A percentile compares a stretch with the other conserved stretches of the same genome.
phyloP scores from a whole-genome alignment of 2,888 invertebrate species.

The Apodemia hepburni region DNA sequence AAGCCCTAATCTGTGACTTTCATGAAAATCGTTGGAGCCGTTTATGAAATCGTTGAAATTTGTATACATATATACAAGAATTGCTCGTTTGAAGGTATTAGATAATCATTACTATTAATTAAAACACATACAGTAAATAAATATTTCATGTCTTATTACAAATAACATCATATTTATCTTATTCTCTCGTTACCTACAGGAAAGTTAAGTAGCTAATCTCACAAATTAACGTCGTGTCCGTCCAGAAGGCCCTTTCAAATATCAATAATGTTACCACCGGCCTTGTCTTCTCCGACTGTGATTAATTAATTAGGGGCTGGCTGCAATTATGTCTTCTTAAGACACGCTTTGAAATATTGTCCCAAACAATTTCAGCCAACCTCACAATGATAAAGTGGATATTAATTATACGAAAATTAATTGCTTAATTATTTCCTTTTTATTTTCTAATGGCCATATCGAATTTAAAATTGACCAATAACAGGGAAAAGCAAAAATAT shows the following conservation, averaged over 20 bases:
- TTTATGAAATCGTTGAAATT: too few relatives aligned
- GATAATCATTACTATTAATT: neutral
- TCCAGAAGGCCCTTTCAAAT: constrained; percentile 65
- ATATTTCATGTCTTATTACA: neutral
- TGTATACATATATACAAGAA: too few relatives aligned
- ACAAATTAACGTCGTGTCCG: constrained; percentile 57
- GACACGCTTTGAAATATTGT: constrained; percentile 39
- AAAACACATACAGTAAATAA: neutral
- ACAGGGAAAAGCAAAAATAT: too few relatives aligned
- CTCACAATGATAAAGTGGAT: constrained; percentile 18
- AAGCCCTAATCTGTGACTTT: too few relatives aligned
- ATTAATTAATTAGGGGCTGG: constrained; percentile 75
- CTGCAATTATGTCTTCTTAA: constrained; percentile 66
- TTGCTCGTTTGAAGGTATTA: too few relatives aligned
- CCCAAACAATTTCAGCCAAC: constrained; percentile 33
- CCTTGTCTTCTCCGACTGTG: constrained; percentile 58
- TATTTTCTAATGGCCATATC: neutral
- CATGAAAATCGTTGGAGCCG: too few relatives aligned
- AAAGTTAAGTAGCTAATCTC: constrained; percentile 37
- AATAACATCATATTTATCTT: constrained; percentile 21
- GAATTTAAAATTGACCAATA: neutral
- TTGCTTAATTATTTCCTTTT: constrained; percentile 13
- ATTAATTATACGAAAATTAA: constrained; percentile 15
- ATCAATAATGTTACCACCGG: constrained; percentile 65
- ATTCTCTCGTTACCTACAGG: neutral